phyloP scores from a whole-genome alignment of 2,888 invertebrate genomes.

The Rhamnusium bicolor region DNA sequence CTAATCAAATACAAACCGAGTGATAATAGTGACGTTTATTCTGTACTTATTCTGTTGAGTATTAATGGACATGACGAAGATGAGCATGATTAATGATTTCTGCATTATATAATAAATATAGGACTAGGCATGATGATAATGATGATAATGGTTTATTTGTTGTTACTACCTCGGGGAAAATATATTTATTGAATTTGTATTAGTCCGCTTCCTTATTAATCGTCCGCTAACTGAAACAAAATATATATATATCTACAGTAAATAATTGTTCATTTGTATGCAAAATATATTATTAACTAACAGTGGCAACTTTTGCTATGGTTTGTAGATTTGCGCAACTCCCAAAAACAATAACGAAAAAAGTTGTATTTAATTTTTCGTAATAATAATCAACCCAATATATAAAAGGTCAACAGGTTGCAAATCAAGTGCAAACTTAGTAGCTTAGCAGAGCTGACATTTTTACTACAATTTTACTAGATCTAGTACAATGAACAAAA shows the following conservation, averaged over 20 bases:
- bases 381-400: too few relatives aligned
- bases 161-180: constrained; percentile 81
- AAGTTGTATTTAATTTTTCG: too few relatives aligned
- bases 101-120: constrained; percentile 44
- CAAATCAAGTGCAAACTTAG: too few relatives aligned
- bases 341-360: too few relatives aligned
- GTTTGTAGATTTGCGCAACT: too few relatives aligned
- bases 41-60: constrained; percentile 42
- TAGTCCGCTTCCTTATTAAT: constrained; percentile 81
- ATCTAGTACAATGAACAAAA: too few relatives aligned
- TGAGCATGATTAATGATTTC: constrained; percentile 39
- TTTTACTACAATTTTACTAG: too few relatives aligned
- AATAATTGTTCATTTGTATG: too few relatives aligned
- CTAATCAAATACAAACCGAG: constrained; percentile 9
- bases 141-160: constrained; percentile 28
- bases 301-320: too few relatives aligned
- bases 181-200: constrained; percentile 83
- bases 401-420: too few relatives aligned
- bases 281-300: too few relatives aligned
- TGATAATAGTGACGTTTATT: not conserved
- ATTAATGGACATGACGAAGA: constrained; percentile 40
- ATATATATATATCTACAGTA: not conserved
- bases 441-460: too few relatives aligned
- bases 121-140: constrained; percentile 52
- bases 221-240: constrained; percentile 79